Evolutionary conservation across 2,797 vertebrate genomes (phyloP).

Genomic region (Apodemus agrarius): DNA sequence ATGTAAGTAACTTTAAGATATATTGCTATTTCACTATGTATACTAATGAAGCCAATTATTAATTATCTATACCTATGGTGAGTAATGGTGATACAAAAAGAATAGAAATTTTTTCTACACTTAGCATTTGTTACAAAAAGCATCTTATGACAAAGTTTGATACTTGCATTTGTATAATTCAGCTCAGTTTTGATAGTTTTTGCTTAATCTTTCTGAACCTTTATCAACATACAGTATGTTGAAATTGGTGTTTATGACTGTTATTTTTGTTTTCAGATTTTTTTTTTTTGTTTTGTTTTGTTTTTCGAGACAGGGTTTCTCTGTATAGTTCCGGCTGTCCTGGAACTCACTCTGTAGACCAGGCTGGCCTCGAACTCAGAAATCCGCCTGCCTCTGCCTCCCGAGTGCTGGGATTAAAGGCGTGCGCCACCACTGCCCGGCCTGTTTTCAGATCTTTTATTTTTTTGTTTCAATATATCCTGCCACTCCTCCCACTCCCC

Average conservation of each 20-base stretch:
- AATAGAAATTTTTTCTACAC: background rate
- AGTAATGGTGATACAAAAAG: constrained; percentile 20
- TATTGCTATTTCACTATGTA: constrained; percentile 59
- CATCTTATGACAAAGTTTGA: constrained; percentile 48
- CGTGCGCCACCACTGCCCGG: too few relatives aligned
- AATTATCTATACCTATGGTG: constrained; percentile 26
- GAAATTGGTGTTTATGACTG: constrained; percentile 35
- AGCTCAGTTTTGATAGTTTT: constrained; percentile 52
- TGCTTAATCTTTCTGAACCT: constrained; percentile 48
- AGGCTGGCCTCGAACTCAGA: too few relatives aligned
- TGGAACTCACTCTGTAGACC: too few relatives aligned
- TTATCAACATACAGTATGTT: constrained; percentile 39
- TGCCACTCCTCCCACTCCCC: background rate
- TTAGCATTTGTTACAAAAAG: constrained; percentile 55
- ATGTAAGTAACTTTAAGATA: constrained; percentile 91
- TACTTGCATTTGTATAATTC: constrained; percentile 6
- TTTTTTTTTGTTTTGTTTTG: background rate
- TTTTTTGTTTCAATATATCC: background rate
- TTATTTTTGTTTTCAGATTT: background rate
- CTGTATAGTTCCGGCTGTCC: too few relatives aligned
- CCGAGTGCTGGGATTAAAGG: too few relatives aligned
- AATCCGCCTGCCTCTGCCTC: too few relatives aligned
- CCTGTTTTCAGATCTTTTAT: background rate
- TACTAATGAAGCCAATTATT: constrained; percentile 53
- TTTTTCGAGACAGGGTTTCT: too few relatives aligned